phyloP scores from a whole-genome alignment of 1,140 invertebrate species.

The Apis mellifera region Amel_HAv3.1 CM009939.2:8232001-8232500 shows the following conservation, averaged over 20 bases:
- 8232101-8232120: neutral
- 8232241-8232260: neutral
- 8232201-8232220: conserved; percentile 6
- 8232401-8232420: no score
- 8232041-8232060: no score
- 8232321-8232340: neutral
- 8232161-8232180: neutral
- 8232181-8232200: neutral
- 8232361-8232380: neutral
- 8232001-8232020: no score
- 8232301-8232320: neutral
- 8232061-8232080: no score
- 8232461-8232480: neutral
- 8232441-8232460: no score
- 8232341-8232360: no score
- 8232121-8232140: neutral
- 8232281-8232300: neutral
- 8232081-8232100: neutral
- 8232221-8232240: conserved; percentile 21
- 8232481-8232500: neutral
- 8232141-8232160: neutral
- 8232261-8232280: neutral
- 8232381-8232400: neutral
- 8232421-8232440: no score
- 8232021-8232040: no score